Evolutionary conservation across 92 coral and sea anemone species (phyloP).

Genomic region (Phenganax subtilis): DNA sequence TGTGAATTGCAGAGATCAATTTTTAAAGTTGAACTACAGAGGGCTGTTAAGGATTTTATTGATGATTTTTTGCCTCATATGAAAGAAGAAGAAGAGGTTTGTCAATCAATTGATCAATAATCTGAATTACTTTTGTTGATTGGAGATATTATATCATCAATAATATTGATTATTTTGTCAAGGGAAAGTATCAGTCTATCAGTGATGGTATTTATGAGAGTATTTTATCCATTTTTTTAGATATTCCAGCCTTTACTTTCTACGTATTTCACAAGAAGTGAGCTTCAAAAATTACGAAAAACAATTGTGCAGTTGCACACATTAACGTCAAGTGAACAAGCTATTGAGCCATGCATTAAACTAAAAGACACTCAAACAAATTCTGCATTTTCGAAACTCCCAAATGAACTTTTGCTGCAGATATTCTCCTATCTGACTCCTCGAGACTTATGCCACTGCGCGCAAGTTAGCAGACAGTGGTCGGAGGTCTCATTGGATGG

Average conservation of each 20-base stretch:
- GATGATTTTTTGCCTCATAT: slow-evolving; percentile 90
- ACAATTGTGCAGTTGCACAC: slow-evolving; percentile 64
- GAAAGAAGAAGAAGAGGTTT: slow-evolving; percentile 93
- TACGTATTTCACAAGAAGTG: slow-evolving; percentile 80
- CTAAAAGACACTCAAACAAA: slow-evolving; percentile 26
- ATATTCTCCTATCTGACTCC: slow-evolving; percentile 81
- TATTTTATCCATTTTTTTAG: slow-evolving; percentile 37
- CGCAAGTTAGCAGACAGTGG: slow-evolving; percentile 78
- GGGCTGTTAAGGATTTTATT: slow-evolving; percentile 79
- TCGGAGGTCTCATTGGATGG: slow-evolving; percentile 76
- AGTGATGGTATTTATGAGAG: neutral
- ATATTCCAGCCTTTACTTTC: slow-evolving; percentile 88
- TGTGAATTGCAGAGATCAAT: slow-evolving; percentile 39
- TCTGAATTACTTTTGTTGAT: neutral
- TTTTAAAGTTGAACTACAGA: slow-evolving; percentile 46
- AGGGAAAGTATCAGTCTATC: neutral
- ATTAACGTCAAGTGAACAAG: slow-evolving; percentile 47
- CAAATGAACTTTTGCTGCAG: slow-evolving; percentile 69
- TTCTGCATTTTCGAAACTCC: slow-evolving; percentile 52
- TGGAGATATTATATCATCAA: neutral
- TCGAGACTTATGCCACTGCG: slow-evolving; percentile 74
- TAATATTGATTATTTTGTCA: too few species aligned
- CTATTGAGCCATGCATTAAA: neutral
- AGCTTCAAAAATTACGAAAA: slow-evolving; percentile 71
- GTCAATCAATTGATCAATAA: neutral